Conservation (phyloP, 2,113 vertebrate genomes). For the Macaca nemestrina region DNA sequence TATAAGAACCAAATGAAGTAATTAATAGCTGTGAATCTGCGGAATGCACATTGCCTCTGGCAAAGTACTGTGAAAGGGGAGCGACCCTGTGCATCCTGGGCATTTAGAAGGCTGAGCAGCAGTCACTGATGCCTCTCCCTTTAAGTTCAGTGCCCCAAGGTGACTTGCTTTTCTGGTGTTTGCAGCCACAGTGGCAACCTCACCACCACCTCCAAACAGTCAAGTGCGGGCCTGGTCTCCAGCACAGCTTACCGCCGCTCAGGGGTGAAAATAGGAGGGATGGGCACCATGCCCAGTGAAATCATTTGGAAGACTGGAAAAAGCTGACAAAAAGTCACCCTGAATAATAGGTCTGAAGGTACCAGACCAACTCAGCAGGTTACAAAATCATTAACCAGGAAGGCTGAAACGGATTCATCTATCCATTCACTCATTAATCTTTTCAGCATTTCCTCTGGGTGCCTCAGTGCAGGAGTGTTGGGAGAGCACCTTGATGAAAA, state of each 20-base stretch:
- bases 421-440: neutral
- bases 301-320: conserved; percentile 22
- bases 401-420: neutral
- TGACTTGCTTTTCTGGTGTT: neutral
- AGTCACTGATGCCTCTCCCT: neutral
- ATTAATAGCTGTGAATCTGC: conserved; percentile 11
- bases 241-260: neutral
- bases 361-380: conserved; percentile 36
- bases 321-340: neutral
- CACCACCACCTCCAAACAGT: neutral
- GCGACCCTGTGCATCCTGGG: too few relatives aligned
- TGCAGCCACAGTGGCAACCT: neutral
- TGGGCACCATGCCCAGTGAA: neutral
- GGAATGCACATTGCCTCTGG: neutral
- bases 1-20: conserved; percentile 41
- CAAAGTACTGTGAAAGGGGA: neutral
- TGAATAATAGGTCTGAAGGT: conserved; percentile 39
- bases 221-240: neutral
- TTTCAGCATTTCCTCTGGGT: neutral
- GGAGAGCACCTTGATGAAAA: neutral
- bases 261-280: neutral
- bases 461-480: neutral
- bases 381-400: conserved; percentile 11
- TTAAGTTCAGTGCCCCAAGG: neutral
- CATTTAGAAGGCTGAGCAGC: neutral